Conservation (phyloP, 2,113 vertebrate species). For the Narcine bancroftii region DNA sequence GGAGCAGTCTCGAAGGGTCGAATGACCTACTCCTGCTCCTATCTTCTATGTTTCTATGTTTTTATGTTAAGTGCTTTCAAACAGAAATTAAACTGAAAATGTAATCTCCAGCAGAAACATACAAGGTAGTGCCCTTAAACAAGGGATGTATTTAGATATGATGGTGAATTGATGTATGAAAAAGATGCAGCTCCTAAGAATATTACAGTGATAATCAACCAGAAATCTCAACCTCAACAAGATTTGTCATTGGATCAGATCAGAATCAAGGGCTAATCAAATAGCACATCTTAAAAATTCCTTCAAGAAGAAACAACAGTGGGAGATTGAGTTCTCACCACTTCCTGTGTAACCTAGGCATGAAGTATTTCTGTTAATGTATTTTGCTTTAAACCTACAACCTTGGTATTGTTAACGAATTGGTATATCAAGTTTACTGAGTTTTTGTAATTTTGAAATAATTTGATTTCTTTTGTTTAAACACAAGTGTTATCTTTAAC, state of each 20-base stretch:
- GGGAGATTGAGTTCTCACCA: background rate
- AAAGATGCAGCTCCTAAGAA: background rate
- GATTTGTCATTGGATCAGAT: background rate
- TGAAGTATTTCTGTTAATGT: background rate
- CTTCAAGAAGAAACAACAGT: background rate
- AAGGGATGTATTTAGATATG: too few relatives aligned
- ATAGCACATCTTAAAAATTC: background rate
- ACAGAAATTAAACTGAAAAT: too few relatives aligned
- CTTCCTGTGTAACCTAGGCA: background rate
- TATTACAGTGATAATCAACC: background rate
- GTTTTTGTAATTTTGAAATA: background rate
- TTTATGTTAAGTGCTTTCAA: too few relatives aligned
- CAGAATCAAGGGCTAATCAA: background rate
- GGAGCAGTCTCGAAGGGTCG: too few relatives aligned
- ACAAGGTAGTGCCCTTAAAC: too few relatives aligned
- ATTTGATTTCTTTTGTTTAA: background rate
- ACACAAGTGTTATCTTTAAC: background rate
- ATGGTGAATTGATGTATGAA: background rate
- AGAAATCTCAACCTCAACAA: background rate
- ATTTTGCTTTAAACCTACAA: background rate
- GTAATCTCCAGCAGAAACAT: too few relatives aligned
- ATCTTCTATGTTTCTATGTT: too few relatives aligned
- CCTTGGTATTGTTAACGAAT: background rate
- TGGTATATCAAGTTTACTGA: background rate
- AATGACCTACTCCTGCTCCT: too few relatives aligned